Evolutionary conservation across 2,888 invertebrate species (phyloP), one percentile per base, ranked within the genome.

Genomic region (Erpobdella octoculata): DNA sequence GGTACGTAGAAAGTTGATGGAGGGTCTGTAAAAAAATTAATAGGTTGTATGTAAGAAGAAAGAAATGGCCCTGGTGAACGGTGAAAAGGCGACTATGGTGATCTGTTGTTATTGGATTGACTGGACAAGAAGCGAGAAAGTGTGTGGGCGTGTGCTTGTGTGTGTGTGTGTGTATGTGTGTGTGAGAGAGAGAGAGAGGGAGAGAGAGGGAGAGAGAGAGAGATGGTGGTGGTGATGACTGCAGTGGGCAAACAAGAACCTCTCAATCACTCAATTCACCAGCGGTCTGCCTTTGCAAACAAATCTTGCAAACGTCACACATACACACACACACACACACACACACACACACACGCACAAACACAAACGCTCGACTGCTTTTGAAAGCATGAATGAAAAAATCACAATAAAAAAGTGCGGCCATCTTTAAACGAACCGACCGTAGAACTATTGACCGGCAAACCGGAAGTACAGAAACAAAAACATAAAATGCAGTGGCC

Each of bases 401-500:
- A n/a, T n/a, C n/a, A n/a, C n/a, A n/a, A n/a, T n/a, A n/a, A n/a
- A n/a, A n/a, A n/a, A n/a, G n/a, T n/a, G n/a, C n/a, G n/a, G n/a
- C n/a, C n/a, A n/a, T n/a, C n/a, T n/a, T n/a, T n/a, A n/a, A n/a
- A n/a, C n/a, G n/a, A n/a, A n/a, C n/a, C n/a, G n/a, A n/a, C n/a
- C n/a, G n/a, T n/a, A n/a, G n/a, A n/a, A n/a, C n/a, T n/a, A n/a
- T n/a, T n/a, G n/a, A n/a, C n/a, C n/a, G n/a, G n/a, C n/a, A n/a
- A n/a, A n/a, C n/a, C 46, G 28, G 28, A 1, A 53, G 28, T 25
- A 4, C 1, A 53, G 28, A 53, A 53, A 53, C 53, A 53, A 53
- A 53, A 28, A 53, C 53, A 53, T 53, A 53, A 53, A 53, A 53
- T 53, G 53, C 28, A 25, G 53, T 28, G 53, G 53, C 53, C 53